A percentile compares a stretch with the other conserved stretches of the same genome.
Evolutionary conservation across 2,888 invertebrate genomes (phyloP).

Genomic region (Acanthosoma haemorrhoidale): DNA sequence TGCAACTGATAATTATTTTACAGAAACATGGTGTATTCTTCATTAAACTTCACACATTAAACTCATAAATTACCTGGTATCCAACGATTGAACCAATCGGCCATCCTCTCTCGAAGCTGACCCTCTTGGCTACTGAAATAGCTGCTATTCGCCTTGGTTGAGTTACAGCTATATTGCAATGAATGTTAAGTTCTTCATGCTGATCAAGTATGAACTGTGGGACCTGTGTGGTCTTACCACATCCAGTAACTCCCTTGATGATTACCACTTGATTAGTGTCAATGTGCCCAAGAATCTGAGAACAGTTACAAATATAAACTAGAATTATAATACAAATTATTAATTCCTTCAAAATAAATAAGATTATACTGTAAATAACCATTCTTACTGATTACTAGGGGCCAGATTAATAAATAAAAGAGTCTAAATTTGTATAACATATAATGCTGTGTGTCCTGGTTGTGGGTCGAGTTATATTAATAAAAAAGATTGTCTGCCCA

Average conservation of each 20-base stretch:
- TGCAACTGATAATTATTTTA: too few relatives aligned
- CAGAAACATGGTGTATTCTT: constrained; percentile 18
- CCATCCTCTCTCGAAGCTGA: constrained; percentile 80
- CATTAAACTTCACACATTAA: constrained; percentile 11
- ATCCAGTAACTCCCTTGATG: constrained; percentile 89
- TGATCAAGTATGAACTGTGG: constrained; percentile 90
- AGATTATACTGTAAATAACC: neutral
- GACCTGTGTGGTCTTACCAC: constrained; percentile 88
- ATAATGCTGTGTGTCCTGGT: too few relatives aligned
- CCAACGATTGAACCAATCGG: constrained; percentile 76
- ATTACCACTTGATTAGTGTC: constrained; percentile 67
- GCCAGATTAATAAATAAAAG: neutral
- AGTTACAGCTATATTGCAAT: constrained; percentile 85
- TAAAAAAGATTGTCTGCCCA: too few relatives aligned
- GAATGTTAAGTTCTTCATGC: constrained; percentile 55
- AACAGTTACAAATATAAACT: too few relatives aligned
- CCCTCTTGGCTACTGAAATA: constrained; percentile 78
- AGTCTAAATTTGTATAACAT: too few relatives aligned
- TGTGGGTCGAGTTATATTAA: too few relatives aligned
- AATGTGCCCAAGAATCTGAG: constrained; percentile 64
- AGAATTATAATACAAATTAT: too few relatives aligned
- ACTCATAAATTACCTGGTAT: constrained; percentile 62
- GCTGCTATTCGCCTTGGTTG: constrained; percentile 93
- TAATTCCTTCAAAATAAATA: neutral
- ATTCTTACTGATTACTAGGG: neutral